Percentiles rank a stretch among this genome's conserved stretches.
These are phyloP conservation scores for Tortricodes alternella DNA, from an alignment of 2,888 invertebrate genomes.

Conservation along the genomic window DNA sequence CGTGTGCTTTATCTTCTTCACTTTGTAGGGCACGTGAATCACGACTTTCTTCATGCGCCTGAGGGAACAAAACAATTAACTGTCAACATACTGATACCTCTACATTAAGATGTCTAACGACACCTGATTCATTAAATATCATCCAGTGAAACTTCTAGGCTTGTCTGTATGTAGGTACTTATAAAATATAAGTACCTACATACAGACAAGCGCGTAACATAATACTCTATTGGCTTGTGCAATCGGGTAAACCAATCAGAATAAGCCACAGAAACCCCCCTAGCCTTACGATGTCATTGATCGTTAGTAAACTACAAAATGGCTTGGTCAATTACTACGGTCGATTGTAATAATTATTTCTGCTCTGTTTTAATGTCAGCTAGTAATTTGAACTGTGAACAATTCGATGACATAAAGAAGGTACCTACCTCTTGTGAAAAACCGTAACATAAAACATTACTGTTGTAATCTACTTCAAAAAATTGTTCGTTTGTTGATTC, in stretches of 20 bases:
- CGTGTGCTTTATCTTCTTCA: constrained; percentile 87
- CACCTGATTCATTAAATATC: too few species aligned
- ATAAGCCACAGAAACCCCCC: too few species aligned
- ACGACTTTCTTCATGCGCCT: constrained; percentile 85
- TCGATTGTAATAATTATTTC: constrained; percentile 1
- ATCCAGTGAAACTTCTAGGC: too few species aligned
- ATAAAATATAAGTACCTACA: too few species aligned
- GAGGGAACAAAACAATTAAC: constrained; percentile 36
- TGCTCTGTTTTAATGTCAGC: neutral
- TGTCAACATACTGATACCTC: neutral
- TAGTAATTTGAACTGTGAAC: neutral
- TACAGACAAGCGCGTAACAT: too few species aligned
- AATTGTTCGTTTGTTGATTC: too few species aligned
- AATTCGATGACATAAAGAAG: neutral
- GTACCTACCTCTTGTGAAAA: neutral
- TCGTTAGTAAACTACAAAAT: neutral
- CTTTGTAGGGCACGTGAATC: constrained; percentile 86
- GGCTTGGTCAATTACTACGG: neutral
- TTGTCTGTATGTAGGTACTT: too few species aligned
- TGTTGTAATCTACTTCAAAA: too few species aligned
- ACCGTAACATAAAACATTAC: neutral
- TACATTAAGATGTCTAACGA: too few species aligned
- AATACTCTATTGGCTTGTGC: too few species aligned
- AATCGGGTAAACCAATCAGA: too few species aligned
- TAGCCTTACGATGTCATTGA: neutral